Base-by-base conservation (phyloP, 2,888 invertebrate species). In the Scaptomyza caliginosa region DNA sequence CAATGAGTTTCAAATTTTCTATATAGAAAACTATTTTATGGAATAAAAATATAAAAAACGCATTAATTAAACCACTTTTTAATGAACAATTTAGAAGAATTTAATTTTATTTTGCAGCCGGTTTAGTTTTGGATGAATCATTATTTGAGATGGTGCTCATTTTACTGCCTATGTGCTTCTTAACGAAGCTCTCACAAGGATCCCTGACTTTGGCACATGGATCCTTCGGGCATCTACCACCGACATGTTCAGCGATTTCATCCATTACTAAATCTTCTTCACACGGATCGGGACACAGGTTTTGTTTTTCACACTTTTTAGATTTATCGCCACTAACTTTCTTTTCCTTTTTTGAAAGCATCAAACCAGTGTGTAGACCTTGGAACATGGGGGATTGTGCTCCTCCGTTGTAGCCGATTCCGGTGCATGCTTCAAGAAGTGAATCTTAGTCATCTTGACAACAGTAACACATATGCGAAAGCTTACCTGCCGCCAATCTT, bases 1-100 rank as follows among this genome's bases (percentile, higher is more conserved):
- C 40, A 87, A 88, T 26, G 85, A 87, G 45, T 90, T 90, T 62
- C 91, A 91, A 81, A 82, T 91, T 63, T 91, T 90, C 52, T 86
- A 79, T 19, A 62, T 73, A 4, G 73, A 73, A 45, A 48, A 60
- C 21, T 56, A 28, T 34, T 48, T 23, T 4, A 45, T 16, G 2
- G 26, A 45, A 8, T 62, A 46, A 59, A 24, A 7, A n/a, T 39
- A 13, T 50, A 6, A 16, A 24, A 8, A 19, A 6, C 2, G 0
- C 19, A 6, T 11, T 1, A 8, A 7, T 45, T 32, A 6, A 23
- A 40, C 7, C n/a, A 39, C 10, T 21, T 46, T 43, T 4, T 38
- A 17, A 19, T 36, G 10, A 17, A 16, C 6, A 36, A 16, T 36
- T 36, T 36, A 10, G 36, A 10, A 10, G 2, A 17, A 19, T 19